Conservation (phyloP, 2,797 vertebrate species). For the Gambelia wislizenii region DNA sequence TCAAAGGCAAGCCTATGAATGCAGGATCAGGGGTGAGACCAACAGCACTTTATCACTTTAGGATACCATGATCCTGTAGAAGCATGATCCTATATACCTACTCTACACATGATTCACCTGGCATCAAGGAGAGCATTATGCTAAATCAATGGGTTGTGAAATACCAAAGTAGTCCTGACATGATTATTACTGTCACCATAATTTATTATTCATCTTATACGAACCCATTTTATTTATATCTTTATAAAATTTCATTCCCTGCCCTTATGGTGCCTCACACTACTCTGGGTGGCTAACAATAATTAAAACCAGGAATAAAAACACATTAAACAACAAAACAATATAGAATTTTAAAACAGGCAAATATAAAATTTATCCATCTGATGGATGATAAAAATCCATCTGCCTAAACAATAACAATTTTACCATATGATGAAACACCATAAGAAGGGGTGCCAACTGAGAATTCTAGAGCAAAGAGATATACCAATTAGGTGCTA, state of each 20-base stretch:
- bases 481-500: background rate
- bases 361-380: background rate
- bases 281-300: too few species aligned
- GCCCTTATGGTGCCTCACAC: too few species aligned
- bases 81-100: too few species aligned
- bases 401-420: background rate
- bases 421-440: background rate
- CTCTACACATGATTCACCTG: too few species aligned
- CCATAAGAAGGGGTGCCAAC: background rate
- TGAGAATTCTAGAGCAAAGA: background rate
- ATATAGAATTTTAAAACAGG: background rate
- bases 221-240: too few species aligned
- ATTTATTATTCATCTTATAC: background rate
- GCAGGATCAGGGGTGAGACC: too few species aligned
- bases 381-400: background rate
- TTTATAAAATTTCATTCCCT: too few species aligned
- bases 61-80: too few species aligned
- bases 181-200: background rate
- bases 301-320: too few species aligned
- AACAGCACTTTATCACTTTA: too few species aligned
- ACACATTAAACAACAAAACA: background rate
- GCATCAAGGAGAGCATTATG: background rate
- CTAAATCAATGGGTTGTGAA: background rate
- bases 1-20: too few species aligned
- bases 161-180: background rate